phyloP scores from a whole-genome alignment of 2,797 vertebrate species.

The Hafferia zeledoni region DNA sequence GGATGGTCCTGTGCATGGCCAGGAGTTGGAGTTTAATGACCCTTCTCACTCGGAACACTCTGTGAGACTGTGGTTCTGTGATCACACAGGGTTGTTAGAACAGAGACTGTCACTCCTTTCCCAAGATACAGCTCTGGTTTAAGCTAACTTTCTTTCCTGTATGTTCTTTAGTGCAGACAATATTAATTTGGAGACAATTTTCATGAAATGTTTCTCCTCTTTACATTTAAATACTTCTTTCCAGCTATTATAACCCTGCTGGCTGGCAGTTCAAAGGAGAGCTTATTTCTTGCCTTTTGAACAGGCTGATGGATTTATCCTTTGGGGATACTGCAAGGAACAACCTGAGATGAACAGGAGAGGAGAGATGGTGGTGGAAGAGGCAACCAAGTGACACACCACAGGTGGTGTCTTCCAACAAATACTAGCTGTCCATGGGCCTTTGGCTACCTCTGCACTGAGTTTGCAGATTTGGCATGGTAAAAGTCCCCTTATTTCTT shows the following conservation, averaged over 20 bases:
- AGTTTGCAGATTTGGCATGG: neutral
- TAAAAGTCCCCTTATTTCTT: neutral
- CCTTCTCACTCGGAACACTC: neutral
- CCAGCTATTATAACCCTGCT: neutral
- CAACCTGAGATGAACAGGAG: neutral
- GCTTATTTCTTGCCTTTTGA: neutral
- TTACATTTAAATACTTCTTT: neutral
- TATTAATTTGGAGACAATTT: neutral
- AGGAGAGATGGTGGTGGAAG: rapidly evolving
- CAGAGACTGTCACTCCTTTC: neutral
- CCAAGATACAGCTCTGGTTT: neutral
- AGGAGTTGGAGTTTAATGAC: neutral
- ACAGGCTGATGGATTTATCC: neutral
- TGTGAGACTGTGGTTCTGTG: neutral
- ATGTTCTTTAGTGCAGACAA: neutral
- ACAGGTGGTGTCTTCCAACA: neutral
- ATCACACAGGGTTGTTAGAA: neutral
- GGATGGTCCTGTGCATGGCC: neutral
- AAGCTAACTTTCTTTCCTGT: neutral
- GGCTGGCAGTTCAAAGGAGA: neutral
- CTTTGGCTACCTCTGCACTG: neutral
- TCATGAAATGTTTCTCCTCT: neutral
- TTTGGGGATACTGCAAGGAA: neutral
- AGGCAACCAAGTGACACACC: neutral
- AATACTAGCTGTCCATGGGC: neutral